Evolutionary conservation across 2,797 vertebrate species (phyloP).

Genomic region (Lepilemur ruficaudatus): DNA sequence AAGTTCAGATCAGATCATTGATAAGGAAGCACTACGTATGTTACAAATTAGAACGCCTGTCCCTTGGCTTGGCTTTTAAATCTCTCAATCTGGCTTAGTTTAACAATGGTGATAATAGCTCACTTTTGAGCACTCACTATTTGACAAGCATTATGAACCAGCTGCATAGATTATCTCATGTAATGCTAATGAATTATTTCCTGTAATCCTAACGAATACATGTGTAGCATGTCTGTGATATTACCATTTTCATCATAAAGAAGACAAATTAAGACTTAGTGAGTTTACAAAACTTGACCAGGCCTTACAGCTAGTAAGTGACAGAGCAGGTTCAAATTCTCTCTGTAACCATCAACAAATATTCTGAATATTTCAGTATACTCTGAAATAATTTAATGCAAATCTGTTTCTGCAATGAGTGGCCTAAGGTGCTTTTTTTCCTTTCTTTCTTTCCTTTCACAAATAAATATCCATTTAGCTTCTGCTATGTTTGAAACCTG

Average conservation of each 20-base stretch:
- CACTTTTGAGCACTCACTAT: neutral
- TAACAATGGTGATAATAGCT: neutral
- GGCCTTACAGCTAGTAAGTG: neutral
- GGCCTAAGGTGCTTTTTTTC: neutral
- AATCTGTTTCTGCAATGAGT: neutral
- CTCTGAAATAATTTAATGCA: slow-evolving; percentile 5
- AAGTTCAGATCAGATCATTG: neutral
- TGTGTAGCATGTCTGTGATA: neutral
- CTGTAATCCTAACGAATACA: neutral
- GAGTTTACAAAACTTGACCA: neutral
- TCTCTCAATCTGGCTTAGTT: neutral
- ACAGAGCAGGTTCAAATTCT: neutral
- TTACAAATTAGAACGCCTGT: neutral
- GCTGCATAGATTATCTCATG: neutral
- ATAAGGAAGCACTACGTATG: neutral
- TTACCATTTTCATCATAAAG: neutral
- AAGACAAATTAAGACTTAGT: neutral
- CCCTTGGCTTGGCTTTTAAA: neutral
- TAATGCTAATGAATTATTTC: neutral
- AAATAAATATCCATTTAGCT: slow-evolving; percentile 43
- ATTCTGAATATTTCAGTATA: neutral
- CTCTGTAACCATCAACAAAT: neutral
- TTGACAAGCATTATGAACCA: neutral
- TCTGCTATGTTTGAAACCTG: neutral
- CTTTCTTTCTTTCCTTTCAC: neutral